Base-by-base conservation (phyloP, 2,888 invertebrate species). In the Tricholauxania praeusta region DNA sequence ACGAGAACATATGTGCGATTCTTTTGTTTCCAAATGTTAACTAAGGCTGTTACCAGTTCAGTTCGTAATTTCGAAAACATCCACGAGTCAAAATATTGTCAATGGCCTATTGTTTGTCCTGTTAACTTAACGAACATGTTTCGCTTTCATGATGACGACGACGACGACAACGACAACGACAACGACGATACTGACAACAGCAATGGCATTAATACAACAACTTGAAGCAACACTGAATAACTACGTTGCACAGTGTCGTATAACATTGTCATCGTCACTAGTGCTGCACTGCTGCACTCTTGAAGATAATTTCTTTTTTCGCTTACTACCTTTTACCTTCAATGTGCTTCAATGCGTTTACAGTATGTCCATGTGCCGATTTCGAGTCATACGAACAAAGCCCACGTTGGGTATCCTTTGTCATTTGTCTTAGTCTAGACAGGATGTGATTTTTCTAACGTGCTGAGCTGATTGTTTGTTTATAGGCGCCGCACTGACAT, bases 391-490 rank as follows among this genome's bases (percentile, higher is more conserved):
- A n/a, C 28, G 0, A 28, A 28, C 17, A 57, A 57, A 28, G n/a
- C 5, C 6, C 17, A 14, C 49, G 12, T 68, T n/a, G 12, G 17
- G 17, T 59, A 17, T 62, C 53, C 39, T 28, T 60, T 47, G 47
- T 47, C 68, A 53, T 72, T 68, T 71, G 65, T 55, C 67, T 68
- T 19, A 19, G 69, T 69, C 69, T 69, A 69, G 69, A 69, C 69
- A 69, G 69, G 69, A 69, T 69, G 60, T 69, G 69, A 69, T 69
- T 60, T 60, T 60, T 69, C 60, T 62, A 60, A 62, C 28, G 69
- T 60, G 51, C 32, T 60, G 15, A 48, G 28, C 17, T 60, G 69
- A 60, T 69, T 69, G 69, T 69, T 49, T 60, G 62, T 62, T 14
- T 39, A 60, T 39, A 69, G 69, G 69, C 62, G 69, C 60, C 60